These are phyloP conservation scores for Ophion ellenae DNA, from an alignment of 2,888 invertebrate genomes.

Conservation along the genomic window DNA sequence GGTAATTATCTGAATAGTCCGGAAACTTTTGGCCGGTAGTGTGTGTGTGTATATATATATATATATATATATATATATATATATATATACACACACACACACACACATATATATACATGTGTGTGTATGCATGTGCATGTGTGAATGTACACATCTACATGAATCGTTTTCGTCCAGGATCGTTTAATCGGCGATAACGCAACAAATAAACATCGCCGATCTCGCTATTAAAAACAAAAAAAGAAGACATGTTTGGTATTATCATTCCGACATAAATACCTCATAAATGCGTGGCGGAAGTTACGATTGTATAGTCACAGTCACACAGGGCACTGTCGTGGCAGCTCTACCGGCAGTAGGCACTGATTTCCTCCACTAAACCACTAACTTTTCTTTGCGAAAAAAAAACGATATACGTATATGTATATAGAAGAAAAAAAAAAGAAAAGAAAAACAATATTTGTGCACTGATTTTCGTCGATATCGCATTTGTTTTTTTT, in stretches of 20 bases:
- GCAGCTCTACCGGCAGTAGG: constrained; percentile 83
- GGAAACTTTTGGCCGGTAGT: too few species aligned
- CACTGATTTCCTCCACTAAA: constrained; percentile 83
- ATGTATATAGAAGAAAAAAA: constrained; percentile 13
- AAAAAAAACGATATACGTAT: constrained; percentile 51
- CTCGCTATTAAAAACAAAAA: constrained; percentile 60
- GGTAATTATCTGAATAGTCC: too few species aligned
- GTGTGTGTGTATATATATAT: too few species aligned
- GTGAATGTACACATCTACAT: background rate
- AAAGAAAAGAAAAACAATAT: constrained; percentile 75
- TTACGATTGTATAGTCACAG: constrained; percentile 83
- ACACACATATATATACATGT: too few species aligned
- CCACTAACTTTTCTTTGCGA: constrained; percentile 76
- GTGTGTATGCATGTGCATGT: background rate
- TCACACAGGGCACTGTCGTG: constrained; percentile 83
- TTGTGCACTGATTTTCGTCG: constrained; percentile 77
- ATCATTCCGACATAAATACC: constrained; percentile 84
- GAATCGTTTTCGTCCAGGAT: constrained; percentile 27
- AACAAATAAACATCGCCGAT: constrained; percentile 36
- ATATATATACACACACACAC: too few species aligned
- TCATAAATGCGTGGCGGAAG: constrained; percentile 83
- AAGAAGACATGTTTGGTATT: constrained; percentile 80
- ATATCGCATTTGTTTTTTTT: constrained; percentile 63
- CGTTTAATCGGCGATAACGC: constrained; percentile 15
- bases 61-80: too few species aligned